Base-by-base conservation (phyloP, 2,888 invertebrate genomes). In the Drosophila formosana region DNA sequence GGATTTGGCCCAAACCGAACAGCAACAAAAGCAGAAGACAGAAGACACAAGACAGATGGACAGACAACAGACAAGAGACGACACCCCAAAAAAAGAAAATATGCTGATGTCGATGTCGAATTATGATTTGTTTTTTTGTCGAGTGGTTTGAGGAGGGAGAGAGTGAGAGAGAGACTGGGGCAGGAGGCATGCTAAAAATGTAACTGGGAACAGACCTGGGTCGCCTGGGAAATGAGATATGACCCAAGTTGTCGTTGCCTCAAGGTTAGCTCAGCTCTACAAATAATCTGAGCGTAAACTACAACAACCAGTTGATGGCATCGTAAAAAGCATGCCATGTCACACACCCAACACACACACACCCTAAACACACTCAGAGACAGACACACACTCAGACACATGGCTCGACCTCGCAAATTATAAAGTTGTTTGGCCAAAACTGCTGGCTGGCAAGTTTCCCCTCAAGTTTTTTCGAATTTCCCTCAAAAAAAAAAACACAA, bases 81-180 rank as follows among this genome's bases (percentile, higher is more conserved):
- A 61, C 70, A 64, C 66, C 79, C 66, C 8, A 56, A 50, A 68
- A 50, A 70, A 78, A 50, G 69, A 78, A 85, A 85, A 85, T 85
- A 85, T 85, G 85, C 85, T 85, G 89, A 85, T 89, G 89, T 82
- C 85, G 80, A 80, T 85, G 89, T 88, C 80, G 89, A 85, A 88
- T 82, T 89, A 85, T 85, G 85, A 85, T 85, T 85, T 85, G 85
- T 85, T 89, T 89, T 87, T 81, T 85, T 72, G 43, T 45, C 79
- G 76, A 80, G 78, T 77, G 74, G 39, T 28, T 50, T 11, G 57
- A 26, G 30, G 23, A 30, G 30, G 8, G 43, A 47, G 18, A 18
- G 18, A 18, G 18, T 1, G 18, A 18, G 18, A 39, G 25, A n/a
- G 30, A 8, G 18, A 26, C 39, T 39, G 28, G 8, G 8, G 18